These are phyloP conservation scores for Odontocolon sp. DNA, from an alignment of 2,888 invertebrate genomes.

Conservation along the genomic window DNA sequence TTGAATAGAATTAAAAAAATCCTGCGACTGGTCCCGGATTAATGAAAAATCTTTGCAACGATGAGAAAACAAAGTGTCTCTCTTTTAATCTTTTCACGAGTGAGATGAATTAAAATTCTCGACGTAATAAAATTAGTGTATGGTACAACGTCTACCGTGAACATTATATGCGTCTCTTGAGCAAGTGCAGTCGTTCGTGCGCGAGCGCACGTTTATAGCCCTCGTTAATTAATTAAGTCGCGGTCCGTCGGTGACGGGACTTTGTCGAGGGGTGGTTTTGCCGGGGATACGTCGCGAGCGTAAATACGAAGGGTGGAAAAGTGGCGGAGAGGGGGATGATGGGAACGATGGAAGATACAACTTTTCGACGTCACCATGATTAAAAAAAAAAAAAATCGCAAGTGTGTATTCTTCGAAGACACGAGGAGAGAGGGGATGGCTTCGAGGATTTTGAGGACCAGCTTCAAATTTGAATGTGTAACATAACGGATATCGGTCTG, in stretches of 20 bases:
- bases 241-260: constrained; percentile 56
- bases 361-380: not conserved
- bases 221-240: constrained; percentile 61
- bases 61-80: no score
- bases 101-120: constrained; percentile 9
- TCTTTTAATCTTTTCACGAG: constrained; percentile 25
- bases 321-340: not conserved
- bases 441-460: not conserved
- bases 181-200: constrained; percentile 43
- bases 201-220: constrained; percentile 35
- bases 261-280: constrained; percentile 42
- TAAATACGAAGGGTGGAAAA: constrained; percentile 22
- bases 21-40: no score
- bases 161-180: constrained; percentile 32
- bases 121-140: not conserved
- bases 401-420: not conserved
- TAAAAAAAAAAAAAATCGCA: constrained; percentile 6
- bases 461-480: not conserved
- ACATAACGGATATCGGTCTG: not conserved
- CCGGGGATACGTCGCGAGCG: constrained; percentile 38
- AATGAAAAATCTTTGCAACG: no score
- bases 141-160: not conserved
- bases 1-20: no score
- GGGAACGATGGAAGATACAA: not conserved
- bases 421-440: not conserved